Evolutionary conservation across 2,113 vertebrate genomes (phyloP), one percentile per base, ranked within the genome.

Genomic region (Burhinus oedicnemus): DNA sequence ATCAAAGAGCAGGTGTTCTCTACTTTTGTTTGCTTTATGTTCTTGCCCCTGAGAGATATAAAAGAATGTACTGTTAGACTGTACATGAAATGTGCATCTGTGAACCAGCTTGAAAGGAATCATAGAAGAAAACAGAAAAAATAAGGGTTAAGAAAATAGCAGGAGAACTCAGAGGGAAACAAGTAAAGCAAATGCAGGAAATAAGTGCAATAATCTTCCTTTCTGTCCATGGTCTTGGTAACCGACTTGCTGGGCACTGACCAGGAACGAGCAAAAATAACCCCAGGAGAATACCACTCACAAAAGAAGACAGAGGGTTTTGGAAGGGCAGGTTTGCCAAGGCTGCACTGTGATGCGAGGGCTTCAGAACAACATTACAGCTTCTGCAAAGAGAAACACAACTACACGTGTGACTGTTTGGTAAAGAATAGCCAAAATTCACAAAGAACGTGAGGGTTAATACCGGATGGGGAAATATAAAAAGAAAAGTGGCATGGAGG

Each of bases 401-500:
- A 3, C 8, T 2, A 2, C 1, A 0, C 5, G 2, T 21, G 66
- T 22, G 47, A 20, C 8, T 12, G 3, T 32, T 34, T 68, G 45
- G 58, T 66, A 30, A 74, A 3, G 32, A 96, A 38, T 1, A 58
- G 15, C 19, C 36, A 74, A 83, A 92, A 77, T 54, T 54, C 49
- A 36, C 3, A 3, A 18, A 60, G 36, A 74, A 25, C 20, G 22
- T 0, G 4, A 38, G 11, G 21, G 9, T 32, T 60, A 38, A 26
- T 54, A 10, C 4, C 23, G 6, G 22, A 20, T 65, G 64, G 16
- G 54, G 42, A 86, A 57, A 57, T 70, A 27, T 3, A 55, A 76
- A 58, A 22, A 72, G 38, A n/a, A 65, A 92, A 86, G 51, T 32
- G 60, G 9, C 1, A 2, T 12, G 12, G 34, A 55, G 51, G n/a